Evolutionary conservation across 2,888 invertebrate genomes (phyloP).

Genomic region (Epistrophe grossulariae): DNA sequence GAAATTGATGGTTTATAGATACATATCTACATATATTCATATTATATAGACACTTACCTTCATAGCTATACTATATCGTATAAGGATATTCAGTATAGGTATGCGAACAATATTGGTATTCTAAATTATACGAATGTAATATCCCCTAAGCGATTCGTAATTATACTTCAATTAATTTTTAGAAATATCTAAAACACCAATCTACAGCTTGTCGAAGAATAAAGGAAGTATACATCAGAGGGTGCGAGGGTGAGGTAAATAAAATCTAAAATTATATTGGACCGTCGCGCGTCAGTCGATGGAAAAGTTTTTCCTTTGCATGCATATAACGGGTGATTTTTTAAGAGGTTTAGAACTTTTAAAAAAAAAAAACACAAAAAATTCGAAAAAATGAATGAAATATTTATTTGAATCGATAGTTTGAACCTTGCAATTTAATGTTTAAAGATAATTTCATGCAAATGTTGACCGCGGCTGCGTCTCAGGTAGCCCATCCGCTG

Average conservation of each 20-base stretch:
- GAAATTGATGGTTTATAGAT: conserved; percentile 24
- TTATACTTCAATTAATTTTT: conserved; percentile 75
- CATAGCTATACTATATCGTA: background rate
- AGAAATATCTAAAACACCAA: conserved; percentile 70
- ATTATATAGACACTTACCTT: background rate
- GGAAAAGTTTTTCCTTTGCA: conserved; percentile 4
- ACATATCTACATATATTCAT: background rate
- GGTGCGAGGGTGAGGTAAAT: conserved; percentile 8
- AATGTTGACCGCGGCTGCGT: too few species aligned
- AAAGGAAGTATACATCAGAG: background rate
- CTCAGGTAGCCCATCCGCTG: too few species aligned
- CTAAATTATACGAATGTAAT: conserved; percentile 61
- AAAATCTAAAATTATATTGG: conserved; percentile 58
- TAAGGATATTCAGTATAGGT: background rate
- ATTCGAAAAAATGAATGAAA: too few species aligned
- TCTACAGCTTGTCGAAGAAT: conserved; percentile 42
- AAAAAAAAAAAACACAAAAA: too few species aligned
- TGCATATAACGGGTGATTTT: too few species aligned
- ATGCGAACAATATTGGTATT: conserved; percentile 23
- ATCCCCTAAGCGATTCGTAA: conserved; percentile 67
- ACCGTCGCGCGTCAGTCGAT: background rate
- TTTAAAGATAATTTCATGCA: too few species aligned
- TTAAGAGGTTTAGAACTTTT: too few species aligned
- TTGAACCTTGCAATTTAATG: too few species aligned
- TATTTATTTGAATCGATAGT: too few species aligned